These are phyloP conservation scores for Pogonognathellus flavescens DNA, from an alignment of 1,140 invertebrate species.

Conservation along the genomic window DNA sequence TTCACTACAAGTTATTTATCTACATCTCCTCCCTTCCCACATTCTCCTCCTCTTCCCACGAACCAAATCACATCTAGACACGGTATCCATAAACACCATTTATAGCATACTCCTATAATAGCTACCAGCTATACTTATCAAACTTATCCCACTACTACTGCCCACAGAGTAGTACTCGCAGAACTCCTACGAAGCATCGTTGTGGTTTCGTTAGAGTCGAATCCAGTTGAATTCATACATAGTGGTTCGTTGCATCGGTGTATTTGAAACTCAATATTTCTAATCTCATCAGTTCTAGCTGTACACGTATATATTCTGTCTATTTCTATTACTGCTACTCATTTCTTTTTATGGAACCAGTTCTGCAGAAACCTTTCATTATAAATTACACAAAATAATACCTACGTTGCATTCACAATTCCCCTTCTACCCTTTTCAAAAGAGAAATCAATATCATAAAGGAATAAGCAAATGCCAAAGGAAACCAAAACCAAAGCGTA, in stretches of 20 bases:
- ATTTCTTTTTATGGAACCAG: slow-evolving; percentile 43
- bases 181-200: neutral
- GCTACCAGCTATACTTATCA: slow-evolving; percentile 6
- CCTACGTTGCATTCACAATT: slow-evolving; percentile 32
- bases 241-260: neutral
- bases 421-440: slow-evolving; percentile 42
- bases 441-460: slow-evolving; percentile 46
- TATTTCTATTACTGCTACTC: slow-evolving; percentile 10
- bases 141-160: neutral
- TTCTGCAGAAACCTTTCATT: slow-evolving; percentile 38
- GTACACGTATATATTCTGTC: neutral
- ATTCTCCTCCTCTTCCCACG: slow-evolving; percentile 45
- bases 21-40: slow-evolving; percentile 26
- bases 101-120: neutral
- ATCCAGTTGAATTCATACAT: neutral
- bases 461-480: slow-evolving; percentile 42
- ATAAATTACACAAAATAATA: slow-evolving; percentile 50
- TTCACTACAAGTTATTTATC: slow-evolving; percentile 47
- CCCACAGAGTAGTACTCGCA: neutral
- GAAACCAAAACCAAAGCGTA: slow-evolving; percentile 19
- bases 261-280: slow-evolving; percentile 41
- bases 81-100: slow-evolving; percentile 33
- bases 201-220: slow-evolving; percentile 34
- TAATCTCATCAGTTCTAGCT: slow-evolving; percentile 32
- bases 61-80: slow-evolving; percentile 40